These are phyloP conservation scores for Drosophila grimshawi DNA, from an alignment of 1,140 invertebrate genomes.

Conservation along the genomic window DNA sequence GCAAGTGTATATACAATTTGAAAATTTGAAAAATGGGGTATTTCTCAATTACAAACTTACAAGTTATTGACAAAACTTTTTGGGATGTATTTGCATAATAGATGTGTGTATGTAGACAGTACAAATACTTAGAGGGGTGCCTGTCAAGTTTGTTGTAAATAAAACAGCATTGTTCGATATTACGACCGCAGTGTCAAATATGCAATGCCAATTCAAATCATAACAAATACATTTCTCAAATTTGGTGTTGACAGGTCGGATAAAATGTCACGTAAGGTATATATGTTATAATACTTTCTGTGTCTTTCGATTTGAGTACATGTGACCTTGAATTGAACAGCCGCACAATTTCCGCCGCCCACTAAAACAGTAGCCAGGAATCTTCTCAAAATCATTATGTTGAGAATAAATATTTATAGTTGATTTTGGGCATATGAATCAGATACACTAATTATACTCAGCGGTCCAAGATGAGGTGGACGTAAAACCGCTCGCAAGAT, in stretches of 20 bases:
- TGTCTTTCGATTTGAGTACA: conserved; percentile 38
- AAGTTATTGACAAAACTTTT: conserved; percentile 71
- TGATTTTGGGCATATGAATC: conserved; percentile 52
- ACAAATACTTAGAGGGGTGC: not conserved
- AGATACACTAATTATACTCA: conserved; percentile 49
- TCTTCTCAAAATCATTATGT: conserved; percentile 48
- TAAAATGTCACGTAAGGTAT: conserved; percentile 21
- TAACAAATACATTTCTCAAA: conserved; percentile 50
- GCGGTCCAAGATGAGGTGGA: conserved; percentile 14
- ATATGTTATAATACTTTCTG: conserved; percentile 42
- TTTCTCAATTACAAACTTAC: no score
- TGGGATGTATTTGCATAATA: conserved; percentile 59
- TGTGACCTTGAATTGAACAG: conserved; percentile 59
- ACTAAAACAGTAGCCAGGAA: conserved; percentile 36
- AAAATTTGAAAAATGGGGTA: no score
- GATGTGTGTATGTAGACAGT: conserved; percentile 43
- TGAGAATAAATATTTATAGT: conserved; percentile 23
- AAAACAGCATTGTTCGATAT: conserved; percentile 51
- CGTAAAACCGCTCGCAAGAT: conserved; percentile 26
- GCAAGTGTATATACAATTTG: no score
- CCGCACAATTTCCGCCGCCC: conserved; percentile 31
- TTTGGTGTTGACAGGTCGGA: conserved; percentile 64
- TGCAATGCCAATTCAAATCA: conserved; percentile 60
- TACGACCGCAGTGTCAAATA: conserved; percentile 21
- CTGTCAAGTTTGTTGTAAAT: conserved; percentile 7